phyloP scores from a whole-genome alignment of 2,888 invertebrate genomes.

The Pterostichus madidus region DNA sequence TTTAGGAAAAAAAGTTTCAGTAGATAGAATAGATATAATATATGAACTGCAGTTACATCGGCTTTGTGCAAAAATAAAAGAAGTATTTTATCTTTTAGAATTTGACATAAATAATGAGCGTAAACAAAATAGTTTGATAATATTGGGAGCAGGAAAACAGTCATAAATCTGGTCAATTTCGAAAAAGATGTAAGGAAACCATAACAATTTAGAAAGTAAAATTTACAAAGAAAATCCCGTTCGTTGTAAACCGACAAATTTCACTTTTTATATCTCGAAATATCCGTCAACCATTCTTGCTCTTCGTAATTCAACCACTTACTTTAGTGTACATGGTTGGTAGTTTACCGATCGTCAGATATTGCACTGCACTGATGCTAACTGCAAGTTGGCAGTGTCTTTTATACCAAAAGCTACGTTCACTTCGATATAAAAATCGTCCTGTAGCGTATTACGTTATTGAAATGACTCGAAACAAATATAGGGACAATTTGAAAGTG shows the following conservation, averaged over 20 bases:
- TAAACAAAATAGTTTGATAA: not conserved
- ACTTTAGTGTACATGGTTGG: constrained; percentile 64
- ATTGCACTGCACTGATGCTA: constrained; percentile 64
- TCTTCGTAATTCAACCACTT: constrained; percentile 28
- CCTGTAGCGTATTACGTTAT: constrained; percentile 65
- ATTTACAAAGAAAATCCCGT: constrained; percentile 42
- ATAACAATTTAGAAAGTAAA: constrained; percentile 45
- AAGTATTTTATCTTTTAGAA: too few species aligned
- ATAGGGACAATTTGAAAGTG: constrained; percentile 64
- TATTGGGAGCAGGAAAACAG: not conserved
- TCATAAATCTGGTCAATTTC: not conserved
- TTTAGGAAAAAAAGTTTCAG: too few species aligned
- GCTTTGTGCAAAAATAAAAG: too few species aligned
- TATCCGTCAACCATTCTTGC: not conserved
- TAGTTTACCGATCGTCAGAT: constrained; percentile 48
- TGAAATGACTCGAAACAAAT: constrained; percentile 57
- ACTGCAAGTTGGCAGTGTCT: constrained; percentile 56
- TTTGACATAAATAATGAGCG: too few species aligned
- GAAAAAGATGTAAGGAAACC: constrained; percentile 20
- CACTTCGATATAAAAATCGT: constrained; percentile 55
- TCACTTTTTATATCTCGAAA: constrained; percentile 41
- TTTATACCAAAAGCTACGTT: constrained; percentile 63
- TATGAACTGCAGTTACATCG: not conserved
- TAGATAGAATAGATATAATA: too few species aligned
- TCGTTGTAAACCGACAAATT: constrained; percentile 27